These are phyloP conservation scores for Sinocyclocheilus rhinocerous DNA, from an alignment of 2,113 vertebrate genomes.

Conservation along the genomic window DNA sequence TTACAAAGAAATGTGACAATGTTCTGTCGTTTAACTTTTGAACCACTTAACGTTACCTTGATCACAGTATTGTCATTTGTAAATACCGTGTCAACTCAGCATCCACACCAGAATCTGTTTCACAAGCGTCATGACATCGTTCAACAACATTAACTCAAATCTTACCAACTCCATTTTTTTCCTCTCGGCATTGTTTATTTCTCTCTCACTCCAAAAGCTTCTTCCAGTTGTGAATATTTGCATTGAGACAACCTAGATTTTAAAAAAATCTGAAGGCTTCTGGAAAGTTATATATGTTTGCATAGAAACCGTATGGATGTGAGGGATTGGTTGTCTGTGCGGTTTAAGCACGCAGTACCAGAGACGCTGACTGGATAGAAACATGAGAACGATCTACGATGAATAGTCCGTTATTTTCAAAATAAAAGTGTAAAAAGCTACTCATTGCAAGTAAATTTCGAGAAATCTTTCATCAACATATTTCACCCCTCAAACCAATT, in stretches of 20 bases:
- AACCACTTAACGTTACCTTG: background rate
- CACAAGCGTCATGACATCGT: background rate
- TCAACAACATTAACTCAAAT: background rate
- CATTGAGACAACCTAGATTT: background rate
- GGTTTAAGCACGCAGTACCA: background rate
- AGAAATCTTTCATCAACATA: background rate
- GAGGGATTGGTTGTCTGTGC: background rate
- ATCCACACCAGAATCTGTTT: background rate
- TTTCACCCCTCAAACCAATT: background rate
- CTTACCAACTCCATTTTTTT: constrained; percentile 53
- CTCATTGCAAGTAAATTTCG: no score
- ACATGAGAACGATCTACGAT: background rate
- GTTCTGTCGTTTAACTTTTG: background rate
- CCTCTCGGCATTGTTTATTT: constrained; percentile 48
- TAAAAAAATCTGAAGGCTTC: background rate
- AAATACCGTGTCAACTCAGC: background rate
- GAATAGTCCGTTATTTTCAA: background rate
- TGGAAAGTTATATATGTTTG: background rate
- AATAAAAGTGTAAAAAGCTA: background rate
- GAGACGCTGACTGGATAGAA: constrained; percentile 21
- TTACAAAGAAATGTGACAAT: background rate
- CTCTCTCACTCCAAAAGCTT: background rate
- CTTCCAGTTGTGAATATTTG: constrained; percentile 1
- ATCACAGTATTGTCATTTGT: background rate
- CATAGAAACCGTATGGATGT: constrained; percentile 19